A percentile compares a stretch with the other conserved stretches of the same genome.
Conservation (phyloP, 2,797 vertebrate genomes). For the Malacoctenus gilli region DNA sequence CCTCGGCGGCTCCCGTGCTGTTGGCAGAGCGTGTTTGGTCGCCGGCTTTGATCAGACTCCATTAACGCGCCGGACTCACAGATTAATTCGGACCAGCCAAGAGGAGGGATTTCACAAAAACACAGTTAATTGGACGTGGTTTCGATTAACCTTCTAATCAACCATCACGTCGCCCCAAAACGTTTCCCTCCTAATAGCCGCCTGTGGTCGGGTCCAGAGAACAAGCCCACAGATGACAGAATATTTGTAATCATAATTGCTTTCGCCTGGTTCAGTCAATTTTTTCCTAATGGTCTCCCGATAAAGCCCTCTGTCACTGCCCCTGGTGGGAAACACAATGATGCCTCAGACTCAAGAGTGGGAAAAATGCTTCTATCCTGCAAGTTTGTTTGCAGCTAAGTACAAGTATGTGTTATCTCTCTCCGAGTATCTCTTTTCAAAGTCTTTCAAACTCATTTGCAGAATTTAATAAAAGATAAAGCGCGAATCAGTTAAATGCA, state of each 20-base stretch:
- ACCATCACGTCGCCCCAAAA: slow-evolving; percentile 10
- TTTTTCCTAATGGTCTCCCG: neutral
- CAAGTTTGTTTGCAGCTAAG: too few species aligned
- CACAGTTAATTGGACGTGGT: slow-evolving; percentile 33
- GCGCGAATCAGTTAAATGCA: too few species aligned
- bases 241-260: neutral
- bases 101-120: slow-evolving; percentile 40
- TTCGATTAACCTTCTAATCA: slow-evolving; percentile 41
- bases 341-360: too few species aligned
- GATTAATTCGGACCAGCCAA: slow-evolving; percentile 23
- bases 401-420: too few species aligned
- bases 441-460: too few species aligned
- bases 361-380: too few species aligned
- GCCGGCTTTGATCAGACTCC: slow-evolving; percentile 39
- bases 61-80: slow-evolving; percentile 17
- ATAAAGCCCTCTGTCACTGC: too few species aligned
- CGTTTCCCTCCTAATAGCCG: neutral
- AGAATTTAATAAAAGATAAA: too few species aligned
- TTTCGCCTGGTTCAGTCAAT: neutral
- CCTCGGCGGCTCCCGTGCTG: neutral
- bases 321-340: too few species aligned
- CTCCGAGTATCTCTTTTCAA: too few species aligned
- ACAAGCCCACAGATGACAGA: slow-evolving; percentile 1
- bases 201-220: neutral
- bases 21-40: slow-evolving; percentile 17